Evolutionary conservation across 2,888 invertebrate species (phyloP).

Genomic region (Anodontia alba): DNA sequence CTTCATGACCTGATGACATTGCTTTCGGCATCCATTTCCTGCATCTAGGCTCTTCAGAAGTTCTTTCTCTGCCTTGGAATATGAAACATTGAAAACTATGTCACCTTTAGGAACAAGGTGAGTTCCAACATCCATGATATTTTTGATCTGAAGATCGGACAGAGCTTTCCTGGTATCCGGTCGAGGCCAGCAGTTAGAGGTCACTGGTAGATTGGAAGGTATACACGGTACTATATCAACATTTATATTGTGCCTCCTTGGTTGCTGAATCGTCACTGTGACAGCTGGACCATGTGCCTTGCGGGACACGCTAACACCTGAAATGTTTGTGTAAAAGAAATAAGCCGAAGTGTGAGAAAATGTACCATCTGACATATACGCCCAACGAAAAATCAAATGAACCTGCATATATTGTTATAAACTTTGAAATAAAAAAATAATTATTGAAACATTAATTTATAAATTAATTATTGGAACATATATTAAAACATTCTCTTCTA

Average conservation of each 20-base stretch:
- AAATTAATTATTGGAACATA: no score
- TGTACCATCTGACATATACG: no score
- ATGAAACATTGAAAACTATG: constrained; percentile 31
- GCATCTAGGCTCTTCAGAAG: constrained; percentile 33
- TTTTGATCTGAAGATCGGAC: constrained; percentile 6
- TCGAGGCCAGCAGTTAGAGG: constrained; percentile 34
- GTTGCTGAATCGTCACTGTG: constrained; percentile 33
- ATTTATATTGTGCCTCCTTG: constrained; percentile 34
- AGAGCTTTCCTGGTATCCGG: constrained; percentile 40
- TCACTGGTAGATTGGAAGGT: constrained; percentile 24
- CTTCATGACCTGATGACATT: constrained; percentile 33
- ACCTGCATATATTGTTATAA: no score
- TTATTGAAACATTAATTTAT: no score
- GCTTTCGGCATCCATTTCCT: constrained; percentile 38
- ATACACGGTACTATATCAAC: constrained; percentile 32
- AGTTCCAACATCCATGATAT: constrained; percentile 24
- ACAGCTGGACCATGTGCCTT: constrained; percentile 42
- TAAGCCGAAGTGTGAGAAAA: no score
- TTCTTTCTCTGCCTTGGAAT: constrained; percentile 35
- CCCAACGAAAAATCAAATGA: no score
- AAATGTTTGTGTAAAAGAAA: no score
- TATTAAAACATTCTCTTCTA: no score
- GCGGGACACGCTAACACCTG: constrained; percentile 33
- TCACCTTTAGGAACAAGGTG: constrained; percentile 48
- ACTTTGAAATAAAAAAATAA: no score